Conservation (phyloP, 2,113 vertebrate genomes). For the Myxocyprinus asiaticus region DNA sequence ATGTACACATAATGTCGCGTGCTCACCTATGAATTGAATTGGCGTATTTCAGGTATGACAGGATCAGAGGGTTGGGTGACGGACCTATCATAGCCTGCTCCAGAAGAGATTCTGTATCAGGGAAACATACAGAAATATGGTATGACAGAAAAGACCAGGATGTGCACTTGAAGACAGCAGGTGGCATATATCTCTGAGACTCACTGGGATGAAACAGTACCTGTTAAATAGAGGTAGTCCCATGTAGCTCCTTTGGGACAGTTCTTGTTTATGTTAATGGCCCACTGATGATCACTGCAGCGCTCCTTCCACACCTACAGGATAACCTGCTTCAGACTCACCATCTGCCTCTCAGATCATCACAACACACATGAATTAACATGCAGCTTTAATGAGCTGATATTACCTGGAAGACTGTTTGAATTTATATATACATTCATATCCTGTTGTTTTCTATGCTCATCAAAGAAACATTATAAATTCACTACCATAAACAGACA, state of each 20-base stretch:
- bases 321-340: slow-evolving; percentile 95
- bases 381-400: too few relatives aligned
- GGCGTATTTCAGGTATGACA: slow-evolving; percentile 96
- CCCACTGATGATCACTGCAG: slow-evolving; percentile 97
- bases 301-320: slow-evolving; percentile 97
- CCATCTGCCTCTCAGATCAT: slow-evolving; percentile 85
- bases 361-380: neutral
- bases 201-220: too few relatives aligned
- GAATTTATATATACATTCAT: too few relatives aligned
- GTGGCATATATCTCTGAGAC: too few relatives aligned
- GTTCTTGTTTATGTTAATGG: slow-evolving; percentile 95
- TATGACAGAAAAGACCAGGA: too few relatives aligned
- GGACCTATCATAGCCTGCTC: slow-evolving; percentile 98
- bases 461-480: too few relatives aligned
- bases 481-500: too few relatives aligned
- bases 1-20: too few relatives aligned
- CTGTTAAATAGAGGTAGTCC: slow-evolving; percentile 96
- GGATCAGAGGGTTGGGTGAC: slow-evolving; percentile 92
- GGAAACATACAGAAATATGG: too few relatives aligned
- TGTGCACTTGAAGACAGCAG: too few relatives aligned
- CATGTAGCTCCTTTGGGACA: slow-evolving; percentile 94
- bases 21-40: slow-evolving; percentile 95
- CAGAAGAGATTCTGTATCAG: slow-evolving; percentile 86
- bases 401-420: too few relatives aligned
- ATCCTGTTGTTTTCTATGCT: too few relatives aligned